Percentiles rank a stretch among this genome's conserved stretches.
These are phyloP conservation scores for Fistularia commersonii DNA, from an alignment of 2,797 vertebrate species.

Conservation along the genomic window DNA sequence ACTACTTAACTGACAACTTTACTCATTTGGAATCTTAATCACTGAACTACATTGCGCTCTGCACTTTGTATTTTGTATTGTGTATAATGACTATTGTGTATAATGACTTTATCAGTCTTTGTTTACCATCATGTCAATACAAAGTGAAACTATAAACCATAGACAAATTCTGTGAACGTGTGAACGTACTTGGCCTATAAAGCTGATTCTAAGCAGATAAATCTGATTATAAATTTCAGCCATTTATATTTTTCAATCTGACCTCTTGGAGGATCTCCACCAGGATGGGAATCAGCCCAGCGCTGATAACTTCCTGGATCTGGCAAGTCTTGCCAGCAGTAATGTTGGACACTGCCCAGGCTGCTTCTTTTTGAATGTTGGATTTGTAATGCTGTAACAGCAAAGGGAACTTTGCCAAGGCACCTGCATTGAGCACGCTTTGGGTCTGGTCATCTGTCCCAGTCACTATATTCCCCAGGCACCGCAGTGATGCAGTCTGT, in stretches of 20 bases:
- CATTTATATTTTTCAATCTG: conserved; percentile 71
- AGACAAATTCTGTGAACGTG: no score
- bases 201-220: no score
- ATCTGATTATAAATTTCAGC: no score
- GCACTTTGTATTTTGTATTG: no score
- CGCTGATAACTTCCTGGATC: conserved; percentile 91
- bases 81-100: no score
- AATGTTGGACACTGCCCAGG: conserved; percentile 97
- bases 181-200: no score
- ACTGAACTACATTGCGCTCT: no score
- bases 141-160: no score
- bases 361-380: conserved; percentile 95
- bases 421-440: conserved; percentile 83
- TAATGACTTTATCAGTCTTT: no score
- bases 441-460: conserved; percentile 98
- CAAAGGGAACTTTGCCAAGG: conserved; percentile 78
- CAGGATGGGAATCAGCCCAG: conserved; percentile 85
- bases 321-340: conserved; percentile 91
- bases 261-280: conserved; percentile 77
- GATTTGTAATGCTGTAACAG: conserved; percentile 86
- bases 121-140: no score
- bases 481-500: conserved; percentile 89
- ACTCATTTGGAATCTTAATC: no score
- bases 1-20: no score
- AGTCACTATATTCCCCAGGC: conserved; percentile 95